Evolutionary conservation across 2,113 vertebrate species (phyloP).

Genomic region (Indicator indicator): DNA sequence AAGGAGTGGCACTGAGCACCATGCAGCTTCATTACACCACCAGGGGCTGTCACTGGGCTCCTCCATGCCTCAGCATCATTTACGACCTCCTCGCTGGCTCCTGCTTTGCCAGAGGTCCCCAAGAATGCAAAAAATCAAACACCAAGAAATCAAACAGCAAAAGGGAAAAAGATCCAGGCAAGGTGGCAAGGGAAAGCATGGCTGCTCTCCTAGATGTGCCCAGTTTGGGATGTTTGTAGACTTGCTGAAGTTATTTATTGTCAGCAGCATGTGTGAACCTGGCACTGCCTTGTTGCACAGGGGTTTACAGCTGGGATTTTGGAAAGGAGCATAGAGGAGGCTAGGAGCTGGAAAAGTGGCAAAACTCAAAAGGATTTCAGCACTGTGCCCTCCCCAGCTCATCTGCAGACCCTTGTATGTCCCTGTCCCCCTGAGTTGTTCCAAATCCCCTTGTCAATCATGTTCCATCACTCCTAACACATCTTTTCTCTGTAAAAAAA

Average conservation of each 20-base stretch:
- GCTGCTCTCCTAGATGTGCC: neutral
- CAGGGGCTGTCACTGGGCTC: neutral
- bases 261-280: neutral
- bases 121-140: neutral
- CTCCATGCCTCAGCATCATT: rapidly evolving
- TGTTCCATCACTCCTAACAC: neutral
- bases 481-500: rapidly evolving
- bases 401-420: neutral
- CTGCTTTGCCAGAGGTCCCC: neutral
- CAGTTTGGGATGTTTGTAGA: neutral
- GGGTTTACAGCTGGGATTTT: neutral
- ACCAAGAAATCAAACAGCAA: neutral
- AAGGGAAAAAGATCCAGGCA: neutral
- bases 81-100: neutral
- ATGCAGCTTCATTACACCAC: neutral
- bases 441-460: neutral
- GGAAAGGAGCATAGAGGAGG: neutral
- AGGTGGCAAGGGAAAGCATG: neutral
- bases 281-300: rapidly evolving
- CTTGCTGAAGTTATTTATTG: neutral
- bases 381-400: neutral
- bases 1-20: neutral
- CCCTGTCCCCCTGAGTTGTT: neutral
- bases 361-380: neutral
- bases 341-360: neutral